phyloP scores from a whole-genome alignment of 1,140 invertebrate species.

The Holcopasites calliopsidis region DNA sequence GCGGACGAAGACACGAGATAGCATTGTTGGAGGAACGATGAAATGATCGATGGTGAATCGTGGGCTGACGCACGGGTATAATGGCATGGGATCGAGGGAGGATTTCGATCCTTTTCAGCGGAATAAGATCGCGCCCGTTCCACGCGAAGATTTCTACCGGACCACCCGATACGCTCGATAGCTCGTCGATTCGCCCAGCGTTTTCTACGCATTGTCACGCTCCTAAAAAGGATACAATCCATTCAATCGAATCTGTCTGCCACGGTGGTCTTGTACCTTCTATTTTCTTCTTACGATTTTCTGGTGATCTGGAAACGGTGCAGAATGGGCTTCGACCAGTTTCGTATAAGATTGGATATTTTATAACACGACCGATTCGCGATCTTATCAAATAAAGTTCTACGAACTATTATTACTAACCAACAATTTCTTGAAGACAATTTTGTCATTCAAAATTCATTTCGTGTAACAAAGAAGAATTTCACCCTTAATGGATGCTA shows the following conservation, averaged over 20 bases:
- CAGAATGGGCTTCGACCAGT: neutral
- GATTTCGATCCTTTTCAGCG: conserved; percentile 41
- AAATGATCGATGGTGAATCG: conserved; percentile 39
- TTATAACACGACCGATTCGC: neutral
- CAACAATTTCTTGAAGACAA: no score
- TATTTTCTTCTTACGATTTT: neutral
- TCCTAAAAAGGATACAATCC: conserved; percentile 10
- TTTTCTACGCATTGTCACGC: conserved; percentile 33
- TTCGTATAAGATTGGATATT: no score
- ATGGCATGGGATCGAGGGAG: conserved; percentile 13
- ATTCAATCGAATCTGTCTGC: conserved; percentile 1
- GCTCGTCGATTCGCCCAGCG: conserved; percentile 3
- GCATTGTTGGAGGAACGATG: neutral
- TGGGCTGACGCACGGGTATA: conserved; percentile 12
- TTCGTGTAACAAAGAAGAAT: no score
- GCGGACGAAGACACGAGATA: neutral
- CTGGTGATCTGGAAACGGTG: neutral
- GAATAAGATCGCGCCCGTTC: conserved; percentile 7
- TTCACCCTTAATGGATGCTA: no score
- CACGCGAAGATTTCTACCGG: conserved; percentile 9
- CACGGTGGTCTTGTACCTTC: conserved; percentile 19
- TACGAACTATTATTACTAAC: no score
- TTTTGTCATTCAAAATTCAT: no score
- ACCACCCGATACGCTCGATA: conserved; percentile 28
- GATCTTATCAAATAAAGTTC: no score